Evolutionary conservation across 2,797 vertebrate genomes (phyloP).

Genomic region (Echiichthys vipera): DNA sequence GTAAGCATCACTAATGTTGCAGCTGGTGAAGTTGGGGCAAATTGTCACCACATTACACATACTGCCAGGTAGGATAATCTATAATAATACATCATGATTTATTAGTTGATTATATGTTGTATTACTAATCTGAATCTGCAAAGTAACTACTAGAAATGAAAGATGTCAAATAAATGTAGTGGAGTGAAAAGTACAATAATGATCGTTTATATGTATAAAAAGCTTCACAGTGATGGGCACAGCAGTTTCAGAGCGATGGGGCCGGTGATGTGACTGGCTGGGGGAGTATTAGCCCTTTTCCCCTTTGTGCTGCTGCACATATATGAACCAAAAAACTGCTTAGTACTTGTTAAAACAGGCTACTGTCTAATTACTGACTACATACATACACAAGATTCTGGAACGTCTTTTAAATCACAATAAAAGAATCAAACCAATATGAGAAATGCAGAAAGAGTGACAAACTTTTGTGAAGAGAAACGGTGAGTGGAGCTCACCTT

Average conservation of each 20-base stretch:
- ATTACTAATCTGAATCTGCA: too few species aligned
- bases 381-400: neutral
- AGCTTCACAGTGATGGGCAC: neutral
- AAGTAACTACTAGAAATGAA: too few species aligned
- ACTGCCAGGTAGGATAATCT: too few species aligned
- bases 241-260: neutral
- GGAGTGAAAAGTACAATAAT: neutral
- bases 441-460: slow-evolving; percentile 25
- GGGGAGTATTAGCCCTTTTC: neutral
- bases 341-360: neutral
- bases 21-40: neutral
- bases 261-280: neutral
- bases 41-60: neutral
- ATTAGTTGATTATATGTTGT: too few species aligned
- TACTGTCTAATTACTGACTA: too few species aligned
- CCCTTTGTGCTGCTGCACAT: neutral
- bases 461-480: slow-evolving; percentile 4
- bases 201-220: too few species aligned
- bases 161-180: neutral
- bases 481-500: slow-evolving; percentile 87
- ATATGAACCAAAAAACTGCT: too few species aligned
- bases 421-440: slow-evolving; percentile 2
- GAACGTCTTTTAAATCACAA: neutral
- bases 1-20: neutral
- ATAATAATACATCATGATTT: too few species aligned